Base-by-base conservation (phyloP, 2,888 invertebrate genomes). In the Drosophila stalkeri region DNA sequence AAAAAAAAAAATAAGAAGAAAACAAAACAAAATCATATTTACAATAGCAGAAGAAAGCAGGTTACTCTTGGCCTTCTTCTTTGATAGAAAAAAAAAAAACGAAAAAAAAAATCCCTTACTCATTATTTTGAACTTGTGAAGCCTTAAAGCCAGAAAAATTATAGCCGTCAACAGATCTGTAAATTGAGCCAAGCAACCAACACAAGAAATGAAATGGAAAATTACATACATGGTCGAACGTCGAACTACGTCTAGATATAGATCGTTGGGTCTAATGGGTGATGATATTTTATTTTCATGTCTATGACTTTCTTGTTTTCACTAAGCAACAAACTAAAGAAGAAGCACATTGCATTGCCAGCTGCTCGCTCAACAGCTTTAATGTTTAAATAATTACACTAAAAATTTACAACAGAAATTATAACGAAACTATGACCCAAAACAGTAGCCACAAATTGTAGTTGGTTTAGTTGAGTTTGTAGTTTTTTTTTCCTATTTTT, bases 351-450 rank as follows among this genome's bases (percentile, higher is more conserved):
- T 80, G 54, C 63, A 64, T 49, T 62, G 56, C 41, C 61, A 69
- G 70, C 63, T 77, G 55, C 43, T 39, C 54, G 66, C 68, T 69
- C 64, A 66, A 84, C 89, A 72, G 80, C 85, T 89, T 86, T 87
- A 90, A 87, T 87, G 90, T 73, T 89, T 80, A 89, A 87, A 90
- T 87, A 87, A 87, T 90, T 90, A 89, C 80, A 77, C 70, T 61
- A 67, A 77, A 84, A 79, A 80, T 70, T 3, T 77, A 81, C 67
- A 63, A 52, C 54, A 44, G 49, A 56, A 69, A 81, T 80, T 80
- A 80, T 75, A 86, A 76, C 63, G 57, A 83, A 77, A 75, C 88
- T 67, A 43, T 72, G 51, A 51, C 51, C 51, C 61, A 55, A 27
- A 27, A 64, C 54, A 64, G 47, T 47, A 66, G 57, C 73, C 57